Base-by-base conservation (phyloP, 2,888 invertebrate genomes). In the Drosophila suboccidentalis region DNA sequence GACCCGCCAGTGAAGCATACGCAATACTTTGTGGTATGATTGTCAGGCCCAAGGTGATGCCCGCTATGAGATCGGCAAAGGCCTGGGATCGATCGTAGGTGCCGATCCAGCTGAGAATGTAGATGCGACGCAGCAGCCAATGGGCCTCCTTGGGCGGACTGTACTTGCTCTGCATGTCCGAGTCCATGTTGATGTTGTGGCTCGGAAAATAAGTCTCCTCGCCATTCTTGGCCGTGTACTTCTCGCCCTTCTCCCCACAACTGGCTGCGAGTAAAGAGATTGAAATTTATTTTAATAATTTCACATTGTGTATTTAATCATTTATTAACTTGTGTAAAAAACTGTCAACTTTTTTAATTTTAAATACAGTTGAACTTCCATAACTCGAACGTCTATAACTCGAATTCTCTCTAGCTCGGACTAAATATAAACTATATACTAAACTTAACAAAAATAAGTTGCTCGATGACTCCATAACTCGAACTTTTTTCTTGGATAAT, bases 1-100 rank as follows among this genome's bases (percentile, higher is more conserved):
- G 93, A 50, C 96, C 96, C 11, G 98, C 98, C 50, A 98, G 94
- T 53, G 96, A 64, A 0, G 98, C 98, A 92, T 98, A 98, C 13
- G 98, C 98, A 84, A 98, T 96, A 83, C 97, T 97, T 93, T 98
- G 98, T 5, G 98, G 98, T 85, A 98, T 97, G 91, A 98, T 96
- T 4, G 98, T 98, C 58, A 98, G 93, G 0, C 98, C 98, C 10
- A 98, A 94, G 1, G 98, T 97, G 51, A 98, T 91, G 39, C 98
- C 98, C 13, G 98, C 98, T 79, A 98, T 96, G 58, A 96, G 89
- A 93, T 98, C 98, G 4, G 96, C 95, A 61, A 96, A 92, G 0
- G 96, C 95, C 75, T 95, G 94, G 72, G 94, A 93, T 78, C 95
- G 94, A 61, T 94, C 94, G 93, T 97, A 97, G 59, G 92, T 93